Conservation (phyloP, 2,113 vertebrate genomes). For the Archocentrus centrarchus region DNA sequence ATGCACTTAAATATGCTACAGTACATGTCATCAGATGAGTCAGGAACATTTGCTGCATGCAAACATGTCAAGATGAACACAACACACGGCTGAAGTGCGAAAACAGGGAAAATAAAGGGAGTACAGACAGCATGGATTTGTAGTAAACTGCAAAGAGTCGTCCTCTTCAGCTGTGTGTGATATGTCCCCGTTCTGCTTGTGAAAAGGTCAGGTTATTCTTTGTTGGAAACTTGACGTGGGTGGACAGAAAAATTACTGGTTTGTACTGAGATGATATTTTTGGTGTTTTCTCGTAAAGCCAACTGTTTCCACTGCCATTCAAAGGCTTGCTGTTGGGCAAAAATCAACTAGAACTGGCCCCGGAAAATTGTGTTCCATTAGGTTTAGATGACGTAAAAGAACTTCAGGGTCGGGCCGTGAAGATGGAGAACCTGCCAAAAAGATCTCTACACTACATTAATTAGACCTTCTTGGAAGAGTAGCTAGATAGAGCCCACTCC, state of each 20-base stretch:
- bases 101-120: neutral
- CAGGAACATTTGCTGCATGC: neutral
- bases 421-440: conserved; percentile 27
- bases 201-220: neutral
- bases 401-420: neutral
- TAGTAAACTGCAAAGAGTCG: neutral
- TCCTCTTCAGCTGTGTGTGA: neutral
- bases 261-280: neutral
- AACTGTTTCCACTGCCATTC: neutral
- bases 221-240: neutral
- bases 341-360: neutral
- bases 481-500: neutral
- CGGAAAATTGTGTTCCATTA: neutral
- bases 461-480: conserved; percentile 16
- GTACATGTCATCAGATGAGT: neutral
- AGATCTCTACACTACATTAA: conserved; percentile 39
- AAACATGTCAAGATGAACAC: neutral
- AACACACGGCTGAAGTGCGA: neutral
- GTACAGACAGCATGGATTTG: neutral
- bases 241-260: neutral
- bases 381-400: conserved; percentile 1
- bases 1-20: no score
- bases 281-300: neutral
- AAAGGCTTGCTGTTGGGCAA: neutral
- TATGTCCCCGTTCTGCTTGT: neutral